Evolutionary conservation across 2,113 vertebrate genomes (phyloP).

Genomic region (Xenopus borealis): DNA sequence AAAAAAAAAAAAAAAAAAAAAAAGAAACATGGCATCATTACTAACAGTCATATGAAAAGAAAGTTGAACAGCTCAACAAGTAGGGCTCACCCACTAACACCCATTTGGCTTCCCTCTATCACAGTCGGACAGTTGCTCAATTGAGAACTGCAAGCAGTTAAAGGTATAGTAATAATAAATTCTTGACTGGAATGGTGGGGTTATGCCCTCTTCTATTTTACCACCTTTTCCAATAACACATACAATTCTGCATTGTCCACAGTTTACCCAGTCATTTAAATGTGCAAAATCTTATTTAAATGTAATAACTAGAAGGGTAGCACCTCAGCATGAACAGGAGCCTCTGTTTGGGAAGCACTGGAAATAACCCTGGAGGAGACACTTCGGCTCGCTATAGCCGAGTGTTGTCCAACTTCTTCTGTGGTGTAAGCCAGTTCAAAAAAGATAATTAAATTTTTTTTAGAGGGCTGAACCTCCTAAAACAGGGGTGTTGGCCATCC

Average conservation of each 20-base stretch:
- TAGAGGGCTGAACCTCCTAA: background rate
- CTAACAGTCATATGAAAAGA: too few species aligned
- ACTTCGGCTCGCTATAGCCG: background rate
- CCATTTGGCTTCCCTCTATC: too few species aligned
- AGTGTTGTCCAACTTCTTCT: background rate
- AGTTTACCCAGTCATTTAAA: background rate
- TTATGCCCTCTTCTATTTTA: background rate
- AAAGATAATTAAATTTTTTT: background rate
- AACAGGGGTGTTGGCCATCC: background rate
- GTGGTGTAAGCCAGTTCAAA: background rate
- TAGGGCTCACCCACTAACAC: too few species aligned
- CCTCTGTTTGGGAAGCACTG: slow-evolving; percentile 30
- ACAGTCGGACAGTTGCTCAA: too few species aligned
- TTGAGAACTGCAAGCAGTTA: background rate
- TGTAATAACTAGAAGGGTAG: background rate
- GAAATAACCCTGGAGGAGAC: slow-evolving; percentile 9
- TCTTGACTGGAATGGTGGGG: background rate
- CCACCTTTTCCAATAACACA: background rate
- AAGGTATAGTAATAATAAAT: background rate
- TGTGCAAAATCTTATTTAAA: background rate
- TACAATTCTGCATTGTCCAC: background rate
- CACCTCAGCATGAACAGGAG: background rate
- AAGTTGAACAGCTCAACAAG: too few species aligned
- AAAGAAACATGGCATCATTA: too few species aligned
- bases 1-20: too few species aligned